Base-by-base conservation (phyloP, 1,140 invertebrate species). In the Tetramorium simillimum region DNA sequence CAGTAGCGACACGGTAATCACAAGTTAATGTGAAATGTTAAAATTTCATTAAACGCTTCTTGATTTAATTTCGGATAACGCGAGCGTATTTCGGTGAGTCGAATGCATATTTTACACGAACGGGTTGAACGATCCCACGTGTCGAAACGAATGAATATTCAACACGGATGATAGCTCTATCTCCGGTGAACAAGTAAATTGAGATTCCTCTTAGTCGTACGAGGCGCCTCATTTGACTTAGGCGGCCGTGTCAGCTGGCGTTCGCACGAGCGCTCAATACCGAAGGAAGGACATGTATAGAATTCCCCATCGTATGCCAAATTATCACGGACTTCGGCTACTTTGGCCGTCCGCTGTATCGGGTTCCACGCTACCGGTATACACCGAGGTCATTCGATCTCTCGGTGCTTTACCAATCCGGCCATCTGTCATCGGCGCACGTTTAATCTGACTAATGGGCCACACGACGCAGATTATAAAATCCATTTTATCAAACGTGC, bases 281-380 rank as follows among this genome's bases (percentile, higher is more conserved):
- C 76, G 49, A 87, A 88, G 76, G 70, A 82, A 33, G 33, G 33
- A 33, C 81, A 49, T 86, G 92, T 92, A 92, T 93, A 91, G 88
- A 92, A 91, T 92, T 92, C 89, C 88, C 86, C 60, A 72, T 85
- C 86, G 78, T 86, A 86, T 85, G 78, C 60, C 58, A 88, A 90
- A 92, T 90, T 89, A 91, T 87, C 87, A 78, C 65, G 60, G 82
- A 82, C 81, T 69, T 90, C 77, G 70, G 67, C 81, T 85, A 87
- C 89, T 89, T 85, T 89, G 16, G 72, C 81, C 49, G 56, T 84
- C 6, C 82, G 69, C 62, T 84, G 88, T 92, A 93, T 94, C 91
- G 72, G 76, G 69, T 94, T 94, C 80, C 93, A 90, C 76, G 92
- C 93, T 93, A 93, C 93, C 69, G 92, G 92, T 93, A 93, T 94